Base-by-base conservation (phyloP, 2,888 invertebrate genomes). In the Drosophila affinis region DNA sequence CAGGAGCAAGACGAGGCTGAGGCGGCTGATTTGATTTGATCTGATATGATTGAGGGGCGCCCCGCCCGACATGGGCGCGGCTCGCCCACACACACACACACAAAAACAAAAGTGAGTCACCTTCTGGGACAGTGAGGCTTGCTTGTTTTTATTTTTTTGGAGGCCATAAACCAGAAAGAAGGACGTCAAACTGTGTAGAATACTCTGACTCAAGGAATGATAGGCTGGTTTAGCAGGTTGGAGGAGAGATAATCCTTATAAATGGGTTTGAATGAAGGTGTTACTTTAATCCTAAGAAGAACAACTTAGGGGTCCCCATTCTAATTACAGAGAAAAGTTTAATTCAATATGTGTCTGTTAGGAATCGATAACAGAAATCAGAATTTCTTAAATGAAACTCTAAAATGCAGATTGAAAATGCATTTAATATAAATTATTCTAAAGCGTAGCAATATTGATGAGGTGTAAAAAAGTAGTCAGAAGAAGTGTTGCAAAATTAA, bases 11-110 rank as follows among this genome's bases (percentile, higher is more conserved):
- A 46, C 58, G 67, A 44, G 58, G 48, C 68, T 54, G 67, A 44
- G 58, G 48, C 68, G 64, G 68, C 60, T 76, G 76, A 76, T 65
- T 71, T 78, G 78, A 79, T 78, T 78, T 65, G 79, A 79, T 78
- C 79, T 62, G 55, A 61, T 73, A 55, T 73, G 53, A 75, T 64
- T 75, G 69, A 72, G 64, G 59, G 74, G 67, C 39, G 39, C 14
- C 34, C 12, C 10, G 14, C 44, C 67, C 57, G 56, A 64, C 55
- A 62, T 47, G 68, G 63, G 74, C 74, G 61, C 51, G 54, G 51
- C 68, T 58, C 56, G 52, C 61, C 65, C 14, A 6, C 39, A n/a
- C 54, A 52, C 60, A 27, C 32, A 10, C 53, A 34, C 46, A 5
- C 49, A 44, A 9, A 27, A 46, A 17, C 39, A n/a, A 29, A 47